phyloP scores from a whole-genome alignment of 2,888 invertebrate genomes.

The Alentia gelatinosa region DNA sequence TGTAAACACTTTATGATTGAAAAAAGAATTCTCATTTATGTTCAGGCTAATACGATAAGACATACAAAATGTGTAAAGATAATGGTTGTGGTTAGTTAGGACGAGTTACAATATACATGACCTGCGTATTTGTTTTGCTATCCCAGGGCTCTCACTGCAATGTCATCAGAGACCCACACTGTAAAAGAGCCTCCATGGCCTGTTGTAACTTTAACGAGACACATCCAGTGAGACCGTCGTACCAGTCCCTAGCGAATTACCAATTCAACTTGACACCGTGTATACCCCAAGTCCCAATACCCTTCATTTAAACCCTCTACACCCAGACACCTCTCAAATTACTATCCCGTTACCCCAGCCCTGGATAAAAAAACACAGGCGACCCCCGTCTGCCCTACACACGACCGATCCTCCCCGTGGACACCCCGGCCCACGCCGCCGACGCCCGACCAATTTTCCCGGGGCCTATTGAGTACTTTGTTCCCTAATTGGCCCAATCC shows the following conservation, averaged over 20 bases:
- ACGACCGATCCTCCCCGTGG: background rate
- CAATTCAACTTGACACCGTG: background rate
- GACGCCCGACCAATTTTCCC: conserved; percentile 45
- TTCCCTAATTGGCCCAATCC: conserved; percentile 46
- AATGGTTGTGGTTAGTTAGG: no score
- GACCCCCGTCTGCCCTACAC: background rate
- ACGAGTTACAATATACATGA: no score
- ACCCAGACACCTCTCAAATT: background rate
- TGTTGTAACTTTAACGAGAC: no score
- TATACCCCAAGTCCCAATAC: background rate
- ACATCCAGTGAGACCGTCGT: no score
- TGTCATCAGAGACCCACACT: no score
- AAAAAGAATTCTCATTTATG: no score
- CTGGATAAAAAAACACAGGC: background rate
- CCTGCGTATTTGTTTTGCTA: no score
- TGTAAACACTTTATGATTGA: no score
- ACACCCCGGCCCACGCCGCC: background rate
- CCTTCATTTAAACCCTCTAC: background rate
- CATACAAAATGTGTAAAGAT: no score
- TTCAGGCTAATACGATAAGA: no score
- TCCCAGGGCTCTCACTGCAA: no score
- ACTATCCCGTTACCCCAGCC: background rate
- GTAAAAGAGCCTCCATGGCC: no score
- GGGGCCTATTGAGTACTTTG: conserved; percentile 47
- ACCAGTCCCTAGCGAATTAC: background rate